These are phyloP conservation scores for Mechanitis messenoides DNA, from an alignment of 2,888 invertebrate species.

Conservation along the genomic window DNA sequence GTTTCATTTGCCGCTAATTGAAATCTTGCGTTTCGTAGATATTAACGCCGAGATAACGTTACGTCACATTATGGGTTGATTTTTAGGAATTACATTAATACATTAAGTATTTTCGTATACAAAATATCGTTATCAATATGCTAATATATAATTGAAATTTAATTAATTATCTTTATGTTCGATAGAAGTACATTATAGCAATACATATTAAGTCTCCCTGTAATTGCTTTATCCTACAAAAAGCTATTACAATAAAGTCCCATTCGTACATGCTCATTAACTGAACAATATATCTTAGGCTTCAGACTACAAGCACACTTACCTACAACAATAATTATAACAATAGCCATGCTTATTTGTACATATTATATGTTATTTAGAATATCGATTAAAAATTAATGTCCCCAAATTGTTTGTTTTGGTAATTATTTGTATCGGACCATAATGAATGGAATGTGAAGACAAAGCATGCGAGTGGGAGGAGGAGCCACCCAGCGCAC, in stretches of 20 bases:
- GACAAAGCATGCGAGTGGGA: conserved; percentile 17
- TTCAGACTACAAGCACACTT: conserved; percentile 59
- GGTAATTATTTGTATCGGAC: conserved; percentile 6
- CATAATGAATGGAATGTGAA: conserved; percentile 18
- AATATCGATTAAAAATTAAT: not conserved
- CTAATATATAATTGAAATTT: too few relatives aligned
- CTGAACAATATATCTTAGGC: conserved; percentile 71
- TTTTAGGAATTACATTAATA: not conserved
- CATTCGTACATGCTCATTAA: conserved; percentile 76
- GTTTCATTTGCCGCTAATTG: conserved; percentile 43
- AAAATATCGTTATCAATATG: too few relatives aligned
- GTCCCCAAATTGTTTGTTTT: not conserved
- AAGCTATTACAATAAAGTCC: conserved; percentile 77
- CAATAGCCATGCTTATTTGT: not conserved
- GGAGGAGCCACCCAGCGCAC: conserved; percentile 49
- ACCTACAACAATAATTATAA: conserved; percentile 25
- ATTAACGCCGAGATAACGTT: conserved; percentile 3
- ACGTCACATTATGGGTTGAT: not conserved
- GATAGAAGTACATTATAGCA: conserved; percentile 28
- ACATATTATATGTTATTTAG: not conserved
- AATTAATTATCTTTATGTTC: not conserved
- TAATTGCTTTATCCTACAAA: conserved; percentile 74
- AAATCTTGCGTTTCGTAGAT: conserved; percentile 32
- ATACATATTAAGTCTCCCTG: conserved; percentile 58
- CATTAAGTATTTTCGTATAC: not conserved